Evolutionary conservation across 2,797 vertebrate genomes (phyloP).

Genomic region (Masticophis lateralis): DNA sequence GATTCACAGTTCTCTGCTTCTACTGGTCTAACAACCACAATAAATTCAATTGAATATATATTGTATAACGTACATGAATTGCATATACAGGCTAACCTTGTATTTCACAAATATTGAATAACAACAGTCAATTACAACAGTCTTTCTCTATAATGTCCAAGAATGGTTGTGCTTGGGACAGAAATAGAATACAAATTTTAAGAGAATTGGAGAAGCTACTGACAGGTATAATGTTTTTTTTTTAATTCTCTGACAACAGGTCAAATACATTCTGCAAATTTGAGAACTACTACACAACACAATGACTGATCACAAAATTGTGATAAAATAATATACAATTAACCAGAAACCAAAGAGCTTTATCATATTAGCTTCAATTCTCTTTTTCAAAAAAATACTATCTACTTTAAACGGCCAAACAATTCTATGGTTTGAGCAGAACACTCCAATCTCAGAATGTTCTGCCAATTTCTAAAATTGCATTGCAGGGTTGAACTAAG

Average conservation of each 20-base stretch:
- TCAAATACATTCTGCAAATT: not conserved
- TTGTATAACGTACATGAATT: not conserved
- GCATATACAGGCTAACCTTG: not conserved
- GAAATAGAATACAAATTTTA: no score
- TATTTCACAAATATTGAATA: conserved; percentile 8
- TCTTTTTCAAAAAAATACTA: not conserved
- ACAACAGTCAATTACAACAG: not conserved
- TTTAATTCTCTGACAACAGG: not conserved
- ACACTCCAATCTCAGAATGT: not conserved
- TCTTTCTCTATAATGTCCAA: not conserved
- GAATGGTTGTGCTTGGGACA: not conserved
- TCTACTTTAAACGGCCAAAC: not conserved
- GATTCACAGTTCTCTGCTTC: not conserved
- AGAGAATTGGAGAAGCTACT: not conserved
- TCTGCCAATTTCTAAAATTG: not conserved
- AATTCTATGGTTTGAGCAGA: not conserved
- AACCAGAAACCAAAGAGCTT: not conserved
- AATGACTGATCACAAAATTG: not conserved
- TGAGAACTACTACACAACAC: not conserved
- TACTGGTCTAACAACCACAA: not conserved
- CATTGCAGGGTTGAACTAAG: not conserved
- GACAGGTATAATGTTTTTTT: not conserved
- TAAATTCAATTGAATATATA: not conserved
- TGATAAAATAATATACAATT: not conserved
- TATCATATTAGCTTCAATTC: not conserved